Evolutionary conservation across 1,140 invertebrate genomes (phyloP).

Genomic region (Yoshiicerus persimilis): DNA sequence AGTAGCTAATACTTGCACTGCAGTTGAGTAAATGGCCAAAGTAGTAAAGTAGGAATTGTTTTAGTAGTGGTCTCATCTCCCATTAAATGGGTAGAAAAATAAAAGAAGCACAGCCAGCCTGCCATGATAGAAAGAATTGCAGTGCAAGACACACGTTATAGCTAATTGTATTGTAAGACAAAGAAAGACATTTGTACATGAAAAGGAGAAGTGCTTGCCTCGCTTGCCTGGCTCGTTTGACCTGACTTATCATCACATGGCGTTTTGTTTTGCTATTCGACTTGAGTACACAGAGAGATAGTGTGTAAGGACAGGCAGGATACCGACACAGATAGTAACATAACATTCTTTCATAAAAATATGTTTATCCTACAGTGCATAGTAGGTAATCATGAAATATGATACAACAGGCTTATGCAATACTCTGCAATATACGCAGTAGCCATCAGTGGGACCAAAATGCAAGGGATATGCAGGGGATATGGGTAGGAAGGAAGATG

Average conservation of each 20-base stretch:
- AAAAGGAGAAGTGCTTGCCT: conserved; percentile 19
- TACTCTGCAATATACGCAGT: not conserved
- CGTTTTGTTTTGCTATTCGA: not conserved
- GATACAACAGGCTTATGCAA: not conserved
- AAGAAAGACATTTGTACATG: not conserved
- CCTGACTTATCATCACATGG: not conserved
- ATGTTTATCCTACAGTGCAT: not conserved
- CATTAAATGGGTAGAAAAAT: not conserved
- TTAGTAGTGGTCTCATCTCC: not conserved
- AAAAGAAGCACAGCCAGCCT: not conserved
- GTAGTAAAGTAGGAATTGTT: not conserved
- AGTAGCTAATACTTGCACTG: no score
- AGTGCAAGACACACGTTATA: not conserved
- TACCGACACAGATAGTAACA: not conserved
- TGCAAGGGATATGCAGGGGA: no score
- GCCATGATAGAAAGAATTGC: not conserved
- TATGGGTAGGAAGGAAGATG: not conserved
- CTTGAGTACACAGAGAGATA: not conserved
- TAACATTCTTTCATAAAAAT: not conserved
- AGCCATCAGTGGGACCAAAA: not conserved
- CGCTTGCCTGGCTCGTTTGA: conserved; percentile 15
- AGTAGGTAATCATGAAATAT: not conserved
- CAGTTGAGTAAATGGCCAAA: not conserved
- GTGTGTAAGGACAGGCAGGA: not conserved
- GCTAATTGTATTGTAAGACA: not conserved